Conservation (phyloP, 1,140 invertebrate genomes). For the Cherax quadricarinatus region DNA sequence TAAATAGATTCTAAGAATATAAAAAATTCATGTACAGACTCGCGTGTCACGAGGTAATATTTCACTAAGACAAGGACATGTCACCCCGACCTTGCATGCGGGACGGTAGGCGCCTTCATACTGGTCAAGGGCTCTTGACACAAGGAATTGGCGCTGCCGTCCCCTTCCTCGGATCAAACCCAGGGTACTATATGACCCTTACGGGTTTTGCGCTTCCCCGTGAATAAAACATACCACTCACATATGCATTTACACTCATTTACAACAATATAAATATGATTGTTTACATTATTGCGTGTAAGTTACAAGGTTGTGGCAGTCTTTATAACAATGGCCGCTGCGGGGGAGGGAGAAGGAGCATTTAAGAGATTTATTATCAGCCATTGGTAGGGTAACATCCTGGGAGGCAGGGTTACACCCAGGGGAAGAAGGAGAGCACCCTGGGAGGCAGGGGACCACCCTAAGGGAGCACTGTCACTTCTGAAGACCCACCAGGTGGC, state of each 20-base stretch:
- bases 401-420: neutral
- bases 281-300: neutral
- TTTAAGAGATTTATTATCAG: neutral
- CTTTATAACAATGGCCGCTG: too few relatives aligned
- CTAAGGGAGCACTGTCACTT: too few relatives aligned
- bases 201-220: neutral
- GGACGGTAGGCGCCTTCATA: too few relatives aligned
- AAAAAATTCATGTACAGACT: too few relatives aligned
- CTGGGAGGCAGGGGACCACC: neutral
- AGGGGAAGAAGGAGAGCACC: neutral
- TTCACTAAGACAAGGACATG: too few relatives aligned
- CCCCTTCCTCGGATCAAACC: neutral
- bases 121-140: neutral
- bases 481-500: too few relatives aligned
- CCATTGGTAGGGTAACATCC: neutral
- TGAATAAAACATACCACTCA: neutral
- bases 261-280: neutral
- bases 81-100: too few relatives aligned
- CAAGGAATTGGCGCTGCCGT: neutral
- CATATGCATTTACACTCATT: neutral
- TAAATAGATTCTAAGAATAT: too few relatives aligned
- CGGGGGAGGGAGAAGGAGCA: neutral
- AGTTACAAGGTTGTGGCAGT: neutral
- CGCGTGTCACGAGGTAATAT: too few relatives aligned
- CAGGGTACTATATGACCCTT: neutral